These are phyloP conservation scores for Etheostoma cragini DNA, from an alignment of 2,113 vertebrate species.

Conservation along the genomic window DNA sequence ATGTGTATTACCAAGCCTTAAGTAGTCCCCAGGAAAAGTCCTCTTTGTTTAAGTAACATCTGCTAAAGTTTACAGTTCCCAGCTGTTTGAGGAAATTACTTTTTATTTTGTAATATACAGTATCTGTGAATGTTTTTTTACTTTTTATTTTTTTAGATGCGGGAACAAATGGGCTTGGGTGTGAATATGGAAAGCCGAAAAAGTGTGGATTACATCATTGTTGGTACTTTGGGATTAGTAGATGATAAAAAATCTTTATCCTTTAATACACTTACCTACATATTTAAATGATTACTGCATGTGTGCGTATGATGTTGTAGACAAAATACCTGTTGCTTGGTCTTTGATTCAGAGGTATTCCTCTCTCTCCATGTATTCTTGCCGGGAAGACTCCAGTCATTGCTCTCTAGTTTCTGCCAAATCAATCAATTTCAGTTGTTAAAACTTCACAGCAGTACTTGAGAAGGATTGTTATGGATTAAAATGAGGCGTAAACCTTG, in stretches of 20 bases:
- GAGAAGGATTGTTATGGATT: neutral
- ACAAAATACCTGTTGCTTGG: constrained; percentile 86
- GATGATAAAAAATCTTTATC: neutral
- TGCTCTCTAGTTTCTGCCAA: constrained; percentile 81
- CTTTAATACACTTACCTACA: neutral
- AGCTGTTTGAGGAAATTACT: neutral
- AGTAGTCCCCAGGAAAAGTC: neutral
- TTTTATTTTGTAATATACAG: neutral
- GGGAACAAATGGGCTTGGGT: neutral
- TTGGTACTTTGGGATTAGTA: neutral
- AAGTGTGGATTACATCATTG: neutral
- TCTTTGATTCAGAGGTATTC: constrained; percentile 83
- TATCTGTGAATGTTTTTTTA: too few relatives aligned
- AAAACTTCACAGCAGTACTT: neutral
- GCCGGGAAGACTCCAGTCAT: constrained; percentile 87
- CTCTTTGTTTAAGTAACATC: neutral
- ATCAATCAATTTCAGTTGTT: constrained; percentile 7
- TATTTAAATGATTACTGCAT: neutral
- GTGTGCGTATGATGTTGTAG: neutral
- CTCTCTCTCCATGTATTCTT: constrained; percentile 87
- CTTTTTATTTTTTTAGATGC: neutral
- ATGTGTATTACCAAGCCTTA: neutral
- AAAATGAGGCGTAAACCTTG: constrained; percentile 69
- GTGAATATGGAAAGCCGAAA: neutral
- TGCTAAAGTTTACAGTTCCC: neutral